phyloP scores from a whole-genome alignment of 2,113 vertebrate genomes.

The Nettapus auritus region DNA sequence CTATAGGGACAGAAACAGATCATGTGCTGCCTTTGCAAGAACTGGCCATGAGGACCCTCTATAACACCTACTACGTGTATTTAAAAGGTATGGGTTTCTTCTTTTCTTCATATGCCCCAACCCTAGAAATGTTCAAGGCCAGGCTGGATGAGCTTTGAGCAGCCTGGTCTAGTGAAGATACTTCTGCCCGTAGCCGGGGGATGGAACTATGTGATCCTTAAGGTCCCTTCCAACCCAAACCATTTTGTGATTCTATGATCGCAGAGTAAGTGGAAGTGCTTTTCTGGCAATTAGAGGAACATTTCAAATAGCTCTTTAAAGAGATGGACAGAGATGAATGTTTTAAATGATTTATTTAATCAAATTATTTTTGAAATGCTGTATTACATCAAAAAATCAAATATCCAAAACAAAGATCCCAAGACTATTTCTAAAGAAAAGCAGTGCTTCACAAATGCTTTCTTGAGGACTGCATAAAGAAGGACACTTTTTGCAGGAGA shows the following conservation, averaged over 20 bases:
- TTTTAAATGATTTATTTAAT: neutral
- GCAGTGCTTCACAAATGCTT: neutral
- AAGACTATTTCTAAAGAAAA: neutral
- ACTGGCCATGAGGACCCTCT: slow-evolving; percentile 87
- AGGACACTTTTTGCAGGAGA: neutral
- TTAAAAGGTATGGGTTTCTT: slow-evolving; percentile 77
- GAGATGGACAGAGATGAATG: neutral
- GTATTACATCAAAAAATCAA: neutral
- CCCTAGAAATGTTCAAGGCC: neutral
- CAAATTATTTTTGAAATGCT: slow-evolving; percentile 15
- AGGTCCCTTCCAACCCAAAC: neutral
- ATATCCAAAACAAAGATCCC: neutral
- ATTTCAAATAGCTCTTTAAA: neutral
- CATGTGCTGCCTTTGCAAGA: slow-evolving; percentile 91
- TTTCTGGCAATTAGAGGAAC: neutral
- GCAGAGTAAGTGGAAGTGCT: neutral
- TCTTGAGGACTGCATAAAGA: neutral
- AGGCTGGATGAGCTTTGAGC: neutral
- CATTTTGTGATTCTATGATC: neutral
- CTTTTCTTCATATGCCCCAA: neutral
- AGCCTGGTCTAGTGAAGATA: neutral
- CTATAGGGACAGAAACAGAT: slow-evolving; percentile 85
- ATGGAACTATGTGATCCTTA: neutral
- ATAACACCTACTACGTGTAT: slow-evolving; percentile 74
- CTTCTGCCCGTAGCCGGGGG: neutral